Conservation (phyloP, 2,113 vertebrate species). For the Irena cyanogastra region DNA sequence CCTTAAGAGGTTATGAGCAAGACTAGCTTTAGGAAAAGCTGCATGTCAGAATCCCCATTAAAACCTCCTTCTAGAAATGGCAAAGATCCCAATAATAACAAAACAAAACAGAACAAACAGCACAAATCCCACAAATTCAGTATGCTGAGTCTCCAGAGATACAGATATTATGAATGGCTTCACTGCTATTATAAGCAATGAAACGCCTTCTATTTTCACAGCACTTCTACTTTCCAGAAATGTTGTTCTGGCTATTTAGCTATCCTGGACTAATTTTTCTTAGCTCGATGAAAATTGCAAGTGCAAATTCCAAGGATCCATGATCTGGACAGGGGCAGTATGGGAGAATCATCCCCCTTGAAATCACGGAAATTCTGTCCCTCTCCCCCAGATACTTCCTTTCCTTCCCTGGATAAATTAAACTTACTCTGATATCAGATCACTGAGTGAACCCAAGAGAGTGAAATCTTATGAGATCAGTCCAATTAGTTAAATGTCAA, state of each 20-base stretch:
- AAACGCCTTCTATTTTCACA: background rate
- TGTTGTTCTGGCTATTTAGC: background rate
- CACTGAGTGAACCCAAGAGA: background rate
- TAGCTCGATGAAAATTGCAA: background rate
- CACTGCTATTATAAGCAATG: background rate
- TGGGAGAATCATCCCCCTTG: background rate
- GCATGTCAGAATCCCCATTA: background rate
- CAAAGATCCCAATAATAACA: background rate
- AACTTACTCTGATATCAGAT: background rate
- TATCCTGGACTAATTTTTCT: background rate
- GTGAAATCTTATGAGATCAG: background rate
- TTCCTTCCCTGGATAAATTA: background rate
- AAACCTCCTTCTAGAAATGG: accelerated
- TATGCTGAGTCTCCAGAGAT: background rate
- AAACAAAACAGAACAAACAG: background rate
- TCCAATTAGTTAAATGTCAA: background rate
- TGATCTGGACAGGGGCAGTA: background rate
- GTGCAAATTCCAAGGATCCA: background rate
- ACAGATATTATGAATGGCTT: background rate
- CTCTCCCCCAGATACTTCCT: accelerated
- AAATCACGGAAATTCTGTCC: background rate
- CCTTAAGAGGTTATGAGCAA: background rate
- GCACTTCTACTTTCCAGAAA: background rate
- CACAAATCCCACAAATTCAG: background rate
- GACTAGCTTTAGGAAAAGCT: background rate